Percentiles rank a stretch among this genome's conserved stretches.
phyloP scores from a whole-genome alignment of 2,888 invertebrate species.

The Lobophora halterata region DNA sequence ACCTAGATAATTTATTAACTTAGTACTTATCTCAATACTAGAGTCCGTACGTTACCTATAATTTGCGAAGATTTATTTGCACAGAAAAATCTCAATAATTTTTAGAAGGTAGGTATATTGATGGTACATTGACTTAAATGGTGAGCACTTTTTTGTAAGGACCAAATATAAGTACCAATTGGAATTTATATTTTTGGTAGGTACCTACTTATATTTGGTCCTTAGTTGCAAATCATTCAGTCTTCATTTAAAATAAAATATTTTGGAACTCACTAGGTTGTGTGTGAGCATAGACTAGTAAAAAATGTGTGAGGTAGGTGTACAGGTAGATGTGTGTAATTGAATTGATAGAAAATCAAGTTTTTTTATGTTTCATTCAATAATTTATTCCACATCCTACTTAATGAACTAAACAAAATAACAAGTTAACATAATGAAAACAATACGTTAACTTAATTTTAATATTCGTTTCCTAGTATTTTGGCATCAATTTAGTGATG shows the following conservation, averaged over 20 bases:
- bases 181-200: neutral
- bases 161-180: too few relatives aligned
- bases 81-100: too few relatives aligned
- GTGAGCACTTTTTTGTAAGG: too few relatives aligned
- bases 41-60: too few relatives aligned
- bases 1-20: neutral
- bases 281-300: too few relatives aligned
- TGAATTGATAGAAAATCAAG: constrained; percentile 1
- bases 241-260: too few relatives aligned
- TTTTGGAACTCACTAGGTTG: too few relatives aligned
- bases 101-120: too few relatives aligned
- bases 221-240: too few relatives aligned
- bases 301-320: neutral
- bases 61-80: too few relatives aligned
- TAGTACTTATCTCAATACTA: too few relatives aligned
- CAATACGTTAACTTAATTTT: constrained; percentile 39
- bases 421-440: constrained; percentile 37
- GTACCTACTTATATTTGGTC: constrained; percentile 1
- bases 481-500: constrained; percentile 65
- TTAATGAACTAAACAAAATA: constrained; percentile 37
- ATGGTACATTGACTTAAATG: too few relatives aligned
- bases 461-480: constrained; percentile 43
- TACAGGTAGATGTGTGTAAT: neutral
- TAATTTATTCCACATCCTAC: constrained; percentile 52
- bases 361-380: constrained; percentile 32